Percentiles rank a stretch among this genome's conserved stretches.
Conservation (phyloP, 2,113 vertebrate genomes). For the Takifugu flavidus region DNA sequence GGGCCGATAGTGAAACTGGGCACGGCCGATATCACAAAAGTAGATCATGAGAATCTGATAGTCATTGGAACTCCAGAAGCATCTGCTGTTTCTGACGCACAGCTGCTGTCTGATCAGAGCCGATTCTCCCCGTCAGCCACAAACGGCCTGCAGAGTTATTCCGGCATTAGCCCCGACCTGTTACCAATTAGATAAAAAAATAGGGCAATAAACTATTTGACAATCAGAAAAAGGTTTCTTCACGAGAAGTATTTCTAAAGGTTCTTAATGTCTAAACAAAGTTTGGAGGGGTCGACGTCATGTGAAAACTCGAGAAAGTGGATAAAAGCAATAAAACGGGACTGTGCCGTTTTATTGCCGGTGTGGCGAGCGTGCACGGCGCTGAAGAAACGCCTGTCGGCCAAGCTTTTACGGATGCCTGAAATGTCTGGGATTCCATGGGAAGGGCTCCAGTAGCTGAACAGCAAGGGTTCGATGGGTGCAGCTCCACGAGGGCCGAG, state of each 20-base stretch:
- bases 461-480: constrained; percentile 60
- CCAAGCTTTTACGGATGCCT: constrained; percentile 71
- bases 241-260: neutral
- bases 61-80: too few species aligned
- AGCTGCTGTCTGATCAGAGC: too few species aligned
- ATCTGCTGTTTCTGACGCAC: too few species aligned
- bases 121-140: too few species aligned
- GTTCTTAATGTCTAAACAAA: neutral
- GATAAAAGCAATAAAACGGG: constrained; percentile 28
- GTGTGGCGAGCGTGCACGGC: constrained; percentile 19
- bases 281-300: constrained; percentile 2
- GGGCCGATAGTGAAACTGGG: too few species aligned
- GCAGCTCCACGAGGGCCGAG: constrained; percentile 56
- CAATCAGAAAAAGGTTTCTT: too few species aligned
- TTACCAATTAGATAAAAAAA: too few species aligned
- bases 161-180: too few species aligned
- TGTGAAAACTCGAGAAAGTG: neutral
- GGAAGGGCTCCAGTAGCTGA: constrained; percentile 64
- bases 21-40: too few species aligned
- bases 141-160: too few species aligned
- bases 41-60: too few species aligned
- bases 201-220: too few species aligned
- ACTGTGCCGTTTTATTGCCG: constrained; percentile 30
- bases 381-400: constrained; percentile 55
- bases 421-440: constrained; percentile 76